Conservation (phyloP, 2,888 invertebrate genomes). For the Acleris holmiana region DNA sequence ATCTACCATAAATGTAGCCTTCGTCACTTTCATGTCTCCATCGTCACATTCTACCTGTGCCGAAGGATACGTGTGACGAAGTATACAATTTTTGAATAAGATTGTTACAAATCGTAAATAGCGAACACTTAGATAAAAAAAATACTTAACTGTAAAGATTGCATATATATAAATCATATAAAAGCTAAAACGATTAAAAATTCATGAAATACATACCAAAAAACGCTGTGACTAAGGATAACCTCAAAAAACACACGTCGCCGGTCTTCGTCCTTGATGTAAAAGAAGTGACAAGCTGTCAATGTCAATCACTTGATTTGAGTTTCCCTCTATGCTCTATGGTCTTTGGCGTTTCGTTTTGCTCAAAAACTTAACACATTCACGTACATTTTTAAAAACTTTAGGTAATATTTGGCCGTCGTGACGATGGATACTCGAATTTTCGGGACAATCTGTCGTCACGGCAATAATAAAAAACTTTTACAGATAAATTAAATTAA, state of each 20-base stretch:
- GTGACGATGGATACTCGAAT: conserved; percentile 10
- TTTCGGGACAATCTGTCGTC: conserved; percentile 19
- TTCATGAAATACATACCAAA: conserved; percentile 30
- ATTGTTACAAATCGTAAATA: conserved; percentile 30
- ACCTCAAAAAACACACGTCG: conserved; percentile 5
- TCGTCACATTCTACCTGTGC: conserved; percentile 20
- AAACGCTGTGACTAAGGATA: conserved; percentile 34
- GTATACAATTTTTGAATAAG: conserved; percentile 33
- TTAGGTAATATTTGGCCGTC: conserved; percentile 1
- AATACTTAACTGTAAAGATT: conserved; percentile 20
- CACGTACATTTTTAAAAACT: too few relatives aligned
- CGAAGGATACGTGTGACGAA: conserved; percentile 35
- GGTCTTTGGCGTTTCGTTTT: conserved; percentile 8
- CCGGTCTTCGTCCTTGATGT: conserved; percentile 23
- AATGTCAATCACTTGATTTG: conserved; percentile 26
- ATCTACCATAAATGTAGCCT: conserved; percentile 30
- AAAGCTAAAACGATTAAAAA: conserved; percentile 29
- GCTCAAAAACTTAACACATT: too few relatives aligned
- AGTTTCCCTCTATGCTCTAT: conserved; percentile 18
- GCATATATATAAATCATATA: conserved; percentile 16
- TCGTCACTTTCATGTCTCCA: conserved; percentile 34
- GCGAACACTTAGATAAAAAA: conserved; percentile 16
- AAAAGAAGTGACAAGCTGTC: conserved; percentile 23
- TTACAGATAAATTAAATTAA: conserved; percentile 18
- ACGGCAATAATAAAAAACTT: conserved; percentile 17